Evolutionary conservation across 1,140 invertebrate species (phyloP), one percentile per base, ranked within the genome.

Genomic region (Drosophila yakuba): DNA sequence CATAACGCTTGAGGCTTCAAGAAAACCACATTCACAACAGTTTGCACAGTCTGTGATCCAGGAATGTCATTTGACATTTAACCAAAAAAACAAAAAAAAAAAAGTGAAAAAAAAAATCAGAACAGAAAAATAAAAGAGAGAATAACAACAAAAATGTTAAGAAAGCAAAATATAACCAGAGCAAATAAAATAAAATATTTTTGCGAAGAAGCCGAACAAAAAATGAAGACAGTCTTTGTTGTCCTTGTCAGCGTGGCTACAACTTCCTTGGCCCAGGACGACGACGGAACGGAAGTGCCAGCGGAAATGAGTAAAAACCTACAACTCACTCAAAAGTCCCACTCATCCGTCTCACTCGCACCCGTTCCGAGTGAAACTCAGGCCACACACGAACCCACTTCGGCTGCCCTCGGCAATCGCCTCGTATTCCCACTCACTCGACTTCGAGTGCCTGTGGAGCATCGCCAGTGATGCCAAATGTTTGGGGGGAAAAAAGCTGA

Each of bases 291-390:
- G 83, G 75, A 86, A 83, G 71, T 83, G 64, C 55, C 58, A 78
- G 69, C 83, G 82, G 82, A 86, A 88, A 88, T 82, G 82, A 86
- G 82, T 68, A 72, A 69, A 56, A 54, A 71, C 62, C 68, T 39
- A 48, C 41, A 64, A 63, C 50, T 48, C 48, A 81, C 78, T 63
- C 78, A 38, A 44, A 14, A 14, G 15, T 38, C 56, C 36, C 62
- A n/a, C 55, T 15, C 54, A 14, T 23, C 5, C 8, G 14, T 12
- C 36, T 32, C 32, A 32, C 43, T 56, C 20, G 7, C 56, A 50
- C 48, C 12, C 3, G 3, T 1, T 20, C 41, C 60, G 56, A 76
- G 48, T 47, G 59, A 59, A 78, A 72, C 39, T 43, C 56, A 45
- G 28, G 35, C 50, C 36, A 14, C 17, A 50, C 11, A 35, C 71